Evolutionary conservation across 2,797 vertebrate species (phyloP), one percentile per base, ranked within the genome.

Genomic region (Diplodus puntazzo): DNA sequence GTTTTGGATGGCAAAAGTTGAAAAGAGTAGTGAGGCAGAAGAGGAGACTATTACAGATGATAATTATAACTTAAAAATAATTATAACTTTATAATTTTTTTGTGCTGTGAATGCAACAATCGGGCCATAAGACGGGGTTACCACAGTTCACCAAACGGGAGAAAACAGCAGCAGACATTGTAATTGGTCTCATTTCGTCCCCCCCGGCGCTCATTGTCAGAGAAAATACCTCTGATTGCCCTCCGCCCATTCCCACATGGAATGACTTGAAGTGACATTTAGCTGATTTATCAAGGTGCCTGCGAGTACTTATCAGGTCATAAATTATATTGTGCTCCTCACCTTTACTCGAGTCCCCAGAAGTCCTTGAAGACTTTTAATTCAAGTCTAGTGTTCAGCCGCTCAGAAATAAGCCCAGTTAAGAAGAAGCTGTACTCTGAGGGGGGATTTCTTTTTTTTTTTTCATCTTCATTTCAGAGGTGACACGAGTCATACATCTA

Each of bases 321-420:
- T 75, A 43, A 67, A 82, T 63, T 64, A 55, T 69, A 18, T 18
- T 58, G 42, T 79, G 25, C 75, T 53, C 48, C 34, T 21, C 55
- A 50, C 53, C 61, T 61, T 61, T 45, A 67, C 43, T 67, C 53
- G 75, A 76, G 73, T 86, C 42, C 48, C 68, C 49, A 54, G 27
- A 80, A 68, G 62, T 58, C 78, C 83, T 84, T 86, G 73, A 80
- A 77, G 21, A 70, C 30, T 46, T 80, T 73, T 54, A 70, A 75
- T 70, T 70, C 45, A 73, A 55, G 61, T 53, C 9, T 65, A 21
- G 12, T 45, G 64, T 73, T 77, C 45, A 69, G 65, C 62, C 77
- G 74, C 75, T 82, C 62, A 82, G 72, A 74, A 72, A 54, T 63
- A 63, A 86, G 69, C 53, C 71, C 55, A 20, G 69, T 63, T 39